Evolutionary conservation across 2,797 vertebrate genomes (phyloP).

Genomic region (Sebastolobus alascanus): DNA sequence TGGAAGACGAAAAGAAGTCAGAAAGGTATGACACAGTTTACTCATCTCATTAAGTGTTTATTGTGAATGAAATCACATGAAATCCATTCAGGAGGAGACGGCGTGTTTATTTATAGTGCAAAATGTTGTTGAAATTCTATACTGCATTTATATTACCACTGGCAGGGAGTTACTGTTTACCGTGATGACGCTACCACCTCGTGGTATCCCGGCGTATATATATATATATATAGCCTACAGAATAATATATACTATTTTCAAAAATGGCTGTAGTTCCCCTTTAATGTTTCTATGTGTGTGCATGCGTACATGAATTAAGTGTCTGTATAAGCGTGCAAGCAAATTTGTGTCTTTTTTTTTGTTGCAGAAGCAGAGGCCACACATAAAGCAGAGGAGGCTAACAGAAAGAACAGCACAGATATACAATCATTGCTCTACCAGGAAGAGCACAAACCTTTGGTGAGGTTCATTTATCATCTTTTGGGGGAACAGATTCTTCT

Average conservation of each 20-base stretch:
- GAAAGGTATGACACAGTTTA: no score
- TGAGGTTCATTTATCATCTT: slow-evolving; percentile 68
- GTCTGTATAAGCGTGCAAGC: background rate
- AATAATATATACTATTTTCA: background rate
- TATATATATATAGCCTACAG: background rate
- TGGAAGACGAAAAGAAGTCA: no score
- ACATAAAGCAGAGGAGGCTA: slow-evolving; percentile 45
- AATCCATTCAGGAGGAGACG: background rate
- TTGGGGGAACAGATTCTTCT: background rate
- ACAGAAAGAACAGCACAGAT: slow-evolving; percentile 45
- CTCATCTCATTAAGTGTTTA: no score
- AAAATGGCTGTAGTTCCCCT: background rate
- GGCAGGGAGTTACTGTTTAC: no score
- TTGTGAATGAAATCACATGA: no score
- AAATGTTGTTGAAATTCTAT: background rate
- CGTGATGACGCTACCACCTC: background rate
- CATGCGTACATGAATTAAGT: background rate
- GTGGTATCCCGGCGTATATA: no score
- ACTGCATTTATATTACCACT: no score
- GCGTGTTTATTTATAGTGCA: background rate
- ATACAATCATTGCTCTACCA: slow-evolving; percentile 30
- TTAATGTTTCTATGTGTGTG: slow-evolving; percentile 1
- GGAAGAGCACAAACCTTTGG: slow-evolving; percentile 73
- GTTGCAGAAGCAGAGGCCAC: slow-evolving; percentile 66
- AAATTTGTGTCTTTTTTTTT: slow-evolving; percentile 30